Percentiles rank a stretch among this genome's conserved stretches.
Evolutionary conservation across 2,797 vertebrate genomes (phyloP).

Genomic region (Manis javanica): DNA sequence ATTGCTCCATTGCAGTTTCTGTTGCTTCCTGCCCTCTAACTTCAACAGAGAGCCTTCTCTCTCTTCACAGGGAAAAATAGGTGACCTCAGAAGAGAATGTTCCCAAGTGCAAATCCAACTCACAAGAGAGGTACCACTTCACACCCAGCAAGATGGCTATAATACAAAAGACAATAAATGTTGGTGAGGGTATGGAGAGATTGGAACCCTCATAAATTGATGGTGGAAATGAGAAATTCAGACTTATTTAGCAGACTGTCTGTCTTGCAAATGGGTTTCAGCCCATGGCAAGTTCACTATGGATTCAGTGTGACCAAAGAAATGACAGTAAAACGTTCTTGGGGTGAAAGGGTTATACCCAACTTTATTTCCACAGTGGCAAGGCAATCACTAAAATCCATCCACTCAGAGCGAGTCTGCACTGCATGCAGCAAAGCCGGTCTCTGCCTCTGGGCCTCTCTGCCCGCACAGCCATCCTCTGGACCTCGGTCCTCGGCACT

Average conservation of each 20-base stretch:
- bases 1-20: not conserved
- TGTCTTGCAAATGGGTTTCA: no score
- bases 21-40: not conserved
- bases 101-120: not conserved
- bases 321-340: no score
- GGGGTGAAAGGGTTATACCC: no score
- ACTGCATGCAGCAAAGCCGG: no score
- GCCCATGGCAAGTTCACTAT: no score
- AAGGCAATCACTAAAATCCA: no score
- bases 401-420: no score
- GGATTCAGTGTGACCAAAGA: no score
- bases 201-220: not conserved
- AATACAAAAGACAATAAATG: not conserved
- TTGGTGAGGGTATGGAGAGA: not conserved
- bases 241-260: not conserved
- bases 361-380: no score
- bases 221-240: not conserved
- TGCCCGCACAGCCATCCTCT: no score
- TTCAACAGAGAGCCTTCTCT: not conserved
- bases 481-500: no score
- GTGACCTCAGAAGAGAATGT: conserved; percentile 19
- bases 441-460: no score
- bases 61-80: not conserved
- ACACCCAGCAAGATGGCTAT: not conserved
- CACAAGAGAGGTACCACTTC: not conserved